Evolutionary conservation across 2,797 vertebrate species (phyloP).

Genomic region (Vespertilio murinus): DNA sequence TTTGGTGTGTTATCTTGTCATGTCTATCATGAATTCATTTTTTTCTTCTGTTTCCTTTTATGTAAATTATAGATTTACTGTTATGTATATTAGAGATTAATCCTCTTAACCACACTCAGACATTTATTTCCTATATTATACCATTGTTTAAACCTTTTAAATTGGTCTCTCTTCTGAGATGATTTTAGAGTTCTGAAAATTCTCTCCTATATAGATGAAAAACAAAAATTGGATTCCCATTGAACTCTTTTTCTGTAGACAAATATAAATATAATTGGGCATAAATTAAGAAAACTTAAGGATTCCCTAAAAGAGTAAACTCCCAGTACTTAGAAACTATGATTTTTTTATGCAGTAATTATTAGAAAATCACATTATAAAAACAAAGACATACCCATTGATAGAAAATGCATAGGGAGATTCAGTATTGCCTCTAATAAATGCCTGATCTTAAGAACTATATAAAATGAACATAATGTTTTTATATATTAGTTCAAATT

Average conservation of each 20-base stretch:
- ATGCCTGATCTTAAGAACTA: background rate
- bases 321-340: background rate
- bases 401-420: background rate
- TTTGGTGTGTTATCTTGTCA: constrained; percentile 31
- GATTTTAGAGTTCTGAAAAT: constrained; percentile 31
- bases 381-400: background rate
- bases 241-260: background rate
- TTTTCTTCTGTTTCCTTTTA: constrained; percentile 8
- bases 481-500: background rate
- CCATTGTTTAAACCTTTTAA: background rate
- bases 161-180: background rate
- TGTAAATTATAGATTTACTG: background rate
- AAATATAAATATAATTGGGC: background rate
- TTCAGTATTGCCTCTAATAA: background rate
- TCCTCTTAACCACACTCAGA: background rate
- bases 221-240: background rate
- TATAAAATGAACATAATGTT: background rate
- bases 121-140: background rate
- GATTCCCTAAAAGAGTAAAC: background rate
- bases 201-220: background rate
- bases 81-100: background rate
- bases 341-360: background rate
- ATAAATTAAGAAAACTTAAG: background rate
- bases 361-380: background rate
- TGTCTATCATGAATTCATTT: constrained; percentile 3